Conservation (phyloP, 2,888 invertebrate species). For the Endomychus coccineus region DNA sequence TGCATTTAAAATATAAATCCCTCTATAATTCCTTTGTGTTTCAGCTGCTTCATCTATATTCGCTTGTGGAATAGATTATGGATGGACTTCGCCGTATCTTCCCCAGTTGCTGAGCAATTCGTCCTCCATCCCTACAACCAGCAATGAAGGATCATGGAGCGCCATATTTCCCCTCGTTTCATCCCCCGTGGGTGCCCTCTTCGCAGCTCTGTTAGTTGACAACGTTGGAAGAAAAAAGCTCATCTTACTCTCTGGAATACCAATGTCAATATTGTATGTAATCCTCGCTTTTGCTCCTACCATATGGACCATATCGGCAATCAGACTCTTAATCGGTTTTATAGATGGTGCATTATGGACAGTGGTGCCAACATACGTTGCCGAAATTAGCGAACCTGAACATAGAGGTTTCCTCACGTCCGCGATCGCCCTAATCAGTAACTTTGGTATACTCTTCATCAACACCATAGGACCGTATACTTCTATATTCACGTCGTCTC, state of each 20-base stretch:
- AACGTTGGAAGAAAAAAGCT: constrained; percentile 55
- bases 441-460: constrained; percentile 52
- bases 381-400: constrained; percentile 52
- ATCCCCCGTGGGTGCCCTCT: constrained; percentile 54
- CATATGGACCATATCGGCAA: constrained; percentile 50
- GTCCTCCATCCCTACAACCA: constrained; percentile 47
- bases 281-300: constrained; percentile 52
- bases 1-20: too few species aligned
- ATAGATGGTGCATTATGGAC: constrained; percentile 44
- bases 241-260: constrained; percentile 32
- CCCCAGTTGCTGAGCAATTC: constrained; percentile 43
- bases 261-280: constrained; percentile 53
- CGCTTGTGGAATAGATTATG: constrained; percentile 38
- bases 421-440: constrained; percentile 51
- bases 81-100: constrained; percentile 55
- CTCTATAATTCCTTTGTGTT: too few species aligned
- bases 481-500: constrained; percentile 49
- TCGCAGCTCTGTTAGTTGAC: constrained; percentile 57
- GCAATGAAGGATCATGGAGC: constrained; percentile 53
- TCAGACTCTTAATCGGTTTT: constrained; percentile 44
- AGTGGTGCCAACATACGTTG: constrained; percentile 51
- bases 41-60: constrained; percentile 49
- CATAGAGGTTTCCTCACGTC: constrained; percentile 55
- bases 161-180: constrained; percentile 59
- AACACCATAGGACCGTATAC: constrained; percentile 56